Base-by-base conservation (phyloP, 2,888 invertebrate genomes). In the Antheraea yamamai region DNA sequence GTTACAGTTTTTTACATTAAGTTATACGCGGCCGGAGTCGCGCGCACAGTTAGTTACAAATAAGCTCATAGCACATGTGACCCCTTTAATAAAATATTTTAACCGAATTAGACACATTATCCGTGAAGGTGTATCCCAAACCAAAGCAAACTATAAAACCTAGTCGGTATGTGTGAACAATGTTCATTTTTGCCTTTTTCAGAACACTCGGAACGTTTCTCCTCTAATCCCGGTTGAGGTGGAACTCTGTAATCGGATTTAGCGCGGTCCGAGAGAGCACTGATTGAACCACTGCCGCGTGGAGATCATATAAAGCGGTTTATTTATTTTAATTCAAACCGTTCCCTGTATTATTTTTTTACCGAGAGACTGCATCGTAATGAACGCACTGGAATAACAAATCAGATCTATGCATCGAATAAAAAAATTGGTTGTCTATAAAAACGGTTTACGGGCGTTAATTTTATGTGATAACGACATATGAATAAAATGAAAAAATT, bases 241-340 rank as follows among this genome's bases (percentile, higher is more conserved):
- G 81, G 79, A 76, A 75, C 71, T 77, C 80, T 77, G 82, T 84
- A 85, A 86, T 86, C 87, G 80, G 86, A 82, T 86, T 86, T 81
- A 84, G 81, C 81, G 79, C 82, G 77, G 78, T 79, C 76, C 81
- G 79, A 77, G 81, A 81, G 78, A 79, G 79, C 73, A 66, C 26
- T 74, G 68, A 74, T 74, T 74, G 74, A 68, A 74, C 68, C 72
- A 75, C 75, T 75, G 23, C 30, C 66, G 73, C 78, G 78, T 75
- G 78, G 78, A 78, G 77, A 79, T 76, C 76, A 72, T 74, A 74
- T 73, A 75, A 77, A 72, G n/a, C 68, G 26, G 68, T 74, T 74
- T 74, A 73, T 74, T 73, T 30, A 30, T 64, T 75, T 73, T 26
- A 75, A 39, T 75, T 72, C 47, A 55, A 68, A 35, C 51, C 35